These are phyloP conservation scores for Cylas formicarius DNA, from an alignment of 1,140 invertebrate genomes.

Conservation along the genomic window DNA sequence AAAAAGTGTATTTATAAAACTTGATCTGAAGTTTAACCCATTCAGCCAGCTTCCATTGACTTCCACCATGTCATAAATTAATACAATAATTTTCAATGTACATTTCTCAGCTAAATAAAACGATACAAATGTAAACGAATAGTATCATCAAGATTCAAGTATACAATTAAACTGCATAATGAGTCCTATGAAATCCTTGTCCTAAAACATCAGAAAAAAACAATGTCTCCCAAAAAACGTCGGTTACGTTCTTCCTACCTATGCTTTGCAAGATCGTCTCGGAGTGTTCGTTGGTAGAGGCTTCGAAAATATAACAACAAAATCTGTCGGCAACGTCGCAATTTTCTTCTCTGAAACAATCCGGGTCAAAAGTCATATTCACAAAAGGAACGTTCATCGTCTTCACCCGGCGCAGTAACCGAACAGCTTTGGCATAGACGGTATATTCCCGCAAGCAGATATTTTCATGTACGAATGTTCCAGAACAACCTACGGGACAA, in stretches of 20 bases:
- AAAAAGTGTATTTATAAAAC: no score
- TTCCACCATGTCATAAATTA: no score
- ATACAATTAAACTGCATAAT: slow-evolving; percentile 32
- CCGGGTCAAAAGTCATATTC: background rate
- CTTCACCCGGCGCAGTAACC: slow-evolving; percentile 57
- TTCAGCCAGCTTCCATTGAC: no score
- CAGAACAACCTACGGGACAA: slow-evolving; percentile 42
- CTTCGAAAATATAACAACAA: slow-evolving; percentile 50
- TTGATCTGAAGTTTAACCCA: no score
- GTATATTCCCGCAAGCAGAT: slow-evolving; percentile 54
- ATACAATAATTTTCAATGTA: no score
- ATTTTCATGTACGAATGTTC: slow-evolving; percentile 58
- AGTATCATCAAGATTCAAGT: background rate
- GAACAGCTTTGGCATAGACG: slow-evolving; percentile 50
- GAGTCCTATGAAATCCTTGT: slow-evolving; percentile 36
- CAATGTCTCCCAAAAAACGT: slow-evolving; percentile 13
- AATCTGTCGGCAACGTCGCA: slow-evolving; percentile 51
- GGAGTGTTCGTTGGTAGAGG: slow-evolving; percentile 44
- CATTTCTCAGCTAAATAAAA: no score
- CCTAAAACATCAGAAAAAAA: slow-evolving; percentile 24
- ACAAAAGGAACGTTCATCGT: background rate
- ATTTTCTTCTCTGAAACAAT: slow-evolving; percentile 47
- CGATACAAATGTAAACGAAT: background rate
- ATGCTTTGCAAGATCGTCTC: slow-evolving; percentile 42
- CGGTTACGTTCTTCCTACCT: slow-evolving; percentile 18